Evolutionary conservation across 2,113 vertebrate species (phyloP), one percentile per base, ranked within the genome.

Genomic region (Rhizomys pruinosus): DNA sequence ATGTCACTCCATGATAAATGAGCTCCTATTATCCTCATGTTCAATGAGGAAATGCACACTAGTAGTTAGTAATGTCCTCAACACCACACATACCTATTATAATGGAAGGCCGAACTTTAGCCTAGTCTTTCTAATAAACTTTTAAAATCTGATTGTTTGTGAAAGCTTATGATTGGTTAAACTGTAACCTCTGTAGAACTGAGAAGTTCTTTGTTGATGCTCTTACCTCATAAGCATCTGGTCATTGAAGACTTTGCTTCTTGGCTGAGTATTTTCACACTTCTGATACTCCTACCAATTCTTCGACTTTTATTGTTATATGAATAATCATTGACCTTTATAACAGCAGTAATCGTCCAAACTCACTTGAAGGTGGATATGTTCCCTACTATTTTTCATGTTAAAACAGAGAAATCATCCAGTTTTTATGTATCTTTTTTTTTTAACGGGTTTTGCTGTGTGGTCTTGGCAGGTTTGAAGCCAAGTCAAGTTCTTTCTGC

Each of bases 241-340:
- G 32, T 71, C 39, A 85, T 15, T 76, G 72, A 76, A 84, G 44
- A 81, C 57, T 91, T 79, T 87, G 22, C 19, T 13, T 20, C 73
- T 68, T 73, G 57, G 16, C 3, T 85, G 34, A 42, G 32, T 42
- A 47, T 87, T 61, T 91, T 76, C 92, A 42, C 1, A 37, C 6
- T 19, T 12, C 9, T 55, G 63, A 9, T 27, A 0, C n/a, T 91
- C 61, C 47, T 57, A 1, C 29, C 61, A 52, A 66, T n/a, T 37
- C 84, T 29, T 15, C 16, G 77, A 39, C 88, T 82, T 71, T 96
- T 76, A 74, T 61, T 92, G 15, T 76, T 84, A 34, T 55, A 13
- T 39, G 37, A 55, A n/a, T 82, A 89, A 29, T 79, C 76, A n/a
- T 76, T 72, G 84, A 85, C 44, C 39, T 91, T 78, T 92, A 90